Evolutionary conservation across 2,888 invertebrate species (phyloP).

Genomic region (Acleris cristana): DNA sequence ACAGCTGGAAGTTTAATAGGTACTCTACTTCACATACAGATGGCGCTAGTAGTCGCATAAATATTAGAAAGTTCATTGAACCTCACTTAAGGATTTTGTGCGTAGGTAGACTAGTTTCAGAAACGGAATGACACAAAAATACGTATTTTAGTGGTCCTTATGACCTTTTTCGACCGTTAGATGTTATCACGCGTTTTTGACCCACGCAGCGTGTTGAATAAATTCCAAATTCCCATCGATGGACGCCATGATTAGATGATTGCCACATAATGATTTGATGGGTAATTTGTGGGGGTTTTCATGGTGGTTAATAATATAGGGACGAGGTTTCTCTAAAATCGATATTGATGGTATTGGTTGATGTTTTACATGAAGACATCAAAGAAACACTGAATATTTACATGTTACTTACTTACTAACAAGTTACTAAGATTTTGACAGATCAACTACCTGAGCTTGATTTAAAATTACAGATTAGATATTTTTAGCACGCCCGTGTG

Average conservation of each 20-base stretch:
- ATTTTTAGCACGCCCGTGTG: too few relatives aligned
- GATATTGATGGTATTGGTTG: slow-evolving; percentile 9
- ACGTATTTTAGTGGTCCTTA: slow-evolving; percentile 21
- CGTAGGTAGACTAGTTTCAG: slow-evolving; percentile 27
- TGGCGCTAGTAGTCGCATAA: slow-evolving; percentile 19
- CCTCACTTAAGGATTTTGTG: slow-evolving; percentile 26
- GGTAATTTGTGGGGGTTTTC: slow-evolving; percentile 24
- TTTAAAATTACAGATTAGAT: too few relatives aligned
- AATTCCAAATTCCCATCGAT: slow-evolving; percentile 21
- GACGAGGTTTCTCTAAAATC: slow-evolving; percentile 17
- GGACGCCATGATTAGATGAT: slow-evolving; percentile 31
- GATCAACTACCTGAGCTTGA: too few relatives aligned
- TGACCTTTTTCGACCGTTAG: slow-evolving; percentile 7
- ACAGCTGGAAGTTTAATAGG: not conserved
- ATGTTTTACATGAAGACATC: not conserved
- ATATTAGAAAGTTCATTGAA: slow-evolving; percentile 30
- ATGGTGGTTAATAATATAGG: slow-evolving; percentile 11
- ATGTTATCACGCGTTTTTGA: slow-evolving; percentile 31
- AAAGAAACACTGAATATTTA: too few relatives aligned
- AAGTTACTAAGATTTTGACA: too few relatives aligned
- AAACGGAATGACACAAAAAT: slow-evolving; percentile 23
- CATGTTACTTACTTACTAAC: too few relatives aligned
- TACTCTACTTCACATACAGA: not conserved
- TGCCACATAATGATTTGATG: slow-evolving; percentile 30
- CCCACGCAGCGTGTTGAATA: slow-evolving; percentile 27